Base-by-base conservation (phyloP, 2,888 invertebrate genomes). In the Gibbula magus region DNA sequence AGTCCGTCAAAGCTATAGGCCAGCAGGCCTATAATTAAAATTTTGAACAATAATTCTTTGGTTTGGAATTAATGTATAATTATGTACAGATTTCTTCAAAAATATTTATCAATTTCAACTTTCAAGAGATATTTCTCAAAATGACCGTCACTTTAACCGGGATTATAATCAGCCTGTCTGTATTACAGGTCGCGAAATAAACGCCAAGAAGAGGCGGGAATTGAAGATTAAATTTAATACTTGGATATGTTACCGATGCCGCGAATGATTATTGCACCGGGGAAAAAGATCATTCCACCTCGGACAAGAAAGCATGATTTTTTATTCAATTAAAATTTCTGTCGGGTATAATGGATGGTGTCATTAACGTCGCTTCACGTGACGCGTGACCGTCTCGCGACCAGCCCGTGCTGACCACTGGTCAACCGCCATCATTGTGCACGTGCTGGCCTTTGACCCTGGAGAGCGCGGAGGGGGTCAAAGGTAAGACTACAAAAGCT, bases 341-440 rank as follows among this genome's bases (percentile, higher is more conserved):
- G 61, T 25, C 61, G 61, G 29, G 29, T 16, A 61, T 61, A 61
- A 61, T 61, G 61, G 61, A 61, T 61, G n/a, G 29, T 25, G 61
- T 29, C 61, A 61, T 61, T 61, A 61, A 29, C 25, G 29, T 16
- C 29, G 61, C 61, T 61, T 61, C 61, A 61, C 29, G 29, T 61
- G 61, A 61, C 61, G 61, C 61, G 61, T 61, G 61, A 61, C 61
- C 61, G 61, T 61, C 61, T 61, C 61, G 29, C 61, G 61, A 61
- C 61, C 61, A 61, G 25, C 61, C 61, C 61, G 61, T 25, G 61
- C 61, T 61, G 61, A 61, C 61, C 61, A 61, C 29, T 22, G 61
- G 61, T 61, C 61, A 61, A 18, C 7, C 61, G 25, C 29, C 61
- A 29, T 61, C 61, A 61, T 61, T 61, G 61, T 61, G 16, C 61